A percentile compares a stretch with the other conserved stretches of the same genome.
Conservation (phyloP, 2,113 vertebrate species). For the Charina bottae region DNA sequence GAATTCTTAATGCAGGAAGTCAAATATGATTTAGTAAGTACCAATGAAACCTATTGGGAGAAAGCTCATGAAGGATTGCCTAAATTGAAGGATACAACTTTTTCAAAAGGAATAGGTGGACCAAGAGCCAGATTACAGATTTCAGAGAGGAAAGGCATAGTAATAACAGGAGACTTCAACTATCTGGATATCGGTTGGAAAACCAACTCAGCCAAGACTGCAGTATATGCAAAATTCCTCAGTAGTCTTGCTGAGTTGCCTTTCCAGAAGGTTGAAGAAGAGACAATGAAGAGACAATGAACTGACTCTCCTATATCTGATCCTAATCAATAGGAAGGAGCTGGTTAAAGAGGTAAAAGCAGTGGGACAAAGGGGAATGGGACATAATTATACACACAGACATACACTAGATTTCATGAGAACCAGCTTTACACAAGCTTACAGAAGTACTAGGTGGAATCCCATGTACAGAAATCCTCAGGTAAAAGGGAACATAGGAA, state of each 20-base stretch:
- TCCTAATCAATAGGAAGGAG: neutral
- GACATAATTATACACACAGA: neutral
- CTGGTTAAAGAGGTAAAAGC: neutral
- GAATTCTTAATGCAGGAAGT: neutral
- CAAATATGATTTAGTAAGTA: neutral
- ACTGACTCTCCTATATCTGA: neutral
- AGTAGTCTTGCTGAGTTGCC: neutral
- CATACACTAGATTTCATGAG: neutral
- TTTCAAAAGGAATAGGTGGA: too few relatives aligned
- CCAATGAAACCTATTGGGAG: neutral
- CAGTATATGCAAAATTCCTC: neutral
- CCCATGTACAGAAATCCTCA: neutral
- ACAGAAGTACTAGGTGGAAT: neutral
- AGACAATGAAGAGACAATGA: neutral
- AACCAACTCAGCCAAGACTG: neutral
- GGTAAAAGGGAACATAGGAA: neutral
- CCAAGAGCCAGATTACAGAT: neutral
- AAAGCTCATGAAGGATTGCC: too few relatives aligned
- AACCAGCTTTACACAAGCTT: neutral
- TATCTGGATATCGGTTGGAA: neutral
- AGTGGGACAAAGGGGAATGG: neutral
- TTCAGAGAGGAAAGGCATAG: neutral
- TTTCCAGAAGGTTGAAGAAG: neutral
- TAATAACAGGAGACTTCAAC: neutral
- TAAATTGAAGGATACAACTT: too few relatives aligned